These are phyloP conservation scores for Herpetotheres cachinnans DNA, from an alignment of 2,113 vertebrate genomes.

Conservation along the genomic window DNA sequence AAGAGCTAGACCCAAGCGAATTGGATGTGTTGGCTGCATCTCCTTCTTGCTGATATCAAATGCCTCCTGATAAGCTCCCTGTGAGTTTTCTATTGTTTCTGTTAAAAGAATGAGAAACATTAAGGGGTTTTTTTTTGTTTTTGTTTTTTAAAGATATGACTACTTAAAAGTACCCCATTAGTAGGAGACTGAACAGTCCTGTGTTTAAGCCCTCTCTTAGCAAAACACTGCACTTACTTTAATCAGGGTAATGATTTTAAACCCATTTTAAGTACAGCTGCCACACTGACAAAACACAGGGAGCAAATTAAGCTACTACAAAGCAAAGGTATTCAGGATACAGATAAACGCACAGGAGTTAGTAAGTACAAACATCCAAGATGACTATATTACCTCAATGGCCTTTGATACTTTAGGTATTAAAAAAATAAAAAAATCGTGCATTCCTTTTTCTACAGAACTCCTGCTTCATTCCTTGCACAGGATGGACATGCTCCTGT, in stretches of 20 bases:
- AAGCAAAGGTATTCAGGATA: not conserved
- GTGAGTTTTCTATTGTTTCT: slow-evolving; percentile 88
- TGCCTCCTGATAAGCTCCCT: slow-evolving; percentile 88
- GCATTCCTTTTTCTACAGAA: not conserved
- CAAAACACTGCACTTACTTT: not conserved
- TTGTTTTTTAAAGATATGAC: not conserved
- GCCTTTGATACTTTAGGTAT: not conserved
- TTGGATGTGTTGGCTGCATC: slow-evolving; percentile 95
- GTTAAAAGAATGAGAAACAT: not conserved
- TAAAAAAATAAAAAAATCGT: not conserved
- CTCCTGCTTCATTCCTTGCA: not conserved
- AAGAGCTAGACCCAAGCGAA: slow-evolving; percentile 95
- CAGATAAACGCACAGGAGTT: not conserved
- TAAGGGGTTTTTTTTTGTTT: not conserved
- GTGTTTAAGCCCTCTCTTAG: not conserved
- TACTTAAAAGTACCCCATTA: not conserved
- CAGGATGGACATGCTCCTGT: not conserved
- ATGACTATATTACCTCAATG: not conserved
- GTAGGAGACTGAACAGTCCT: not conserved
- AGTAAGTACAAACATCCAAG: not conserved
- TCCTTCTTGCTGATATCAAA: slow-evolving; percentile 87
- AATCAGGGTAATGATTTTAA: not conserved
- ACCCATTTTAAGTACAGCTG: not conserved
- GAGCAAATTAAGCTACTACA: not conserved
- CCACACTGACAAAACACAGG: not conserved